phyloP scores from a whole-genome alignment of 2,113 vertebrate species.

The Myrmecophaga tridactyla region DNA sequence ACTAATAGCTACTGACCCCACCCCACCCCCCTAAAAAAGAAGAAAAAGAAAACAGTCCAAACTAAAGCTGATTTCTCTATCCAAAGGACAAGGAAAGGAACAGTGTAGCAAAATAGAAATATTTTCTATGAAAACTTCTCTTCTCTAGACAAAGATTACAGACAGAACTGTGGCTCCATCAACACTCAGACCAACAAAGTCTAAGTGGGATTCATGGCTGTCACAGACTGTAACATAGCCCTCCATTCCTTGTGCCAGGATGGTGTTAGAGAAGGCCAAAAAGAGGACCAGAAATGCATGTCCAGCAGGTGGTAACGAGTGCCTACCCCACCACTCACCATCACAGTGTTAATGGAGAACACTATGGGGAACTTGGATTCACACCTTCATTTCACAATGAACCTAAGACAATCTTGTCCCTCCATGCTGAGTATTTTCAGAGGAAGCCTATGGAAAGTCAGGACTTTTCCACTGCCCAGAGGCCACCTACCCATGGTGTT shows the following conservation, averaged over 20 bases:
- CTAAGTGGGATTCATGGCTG: neutral
- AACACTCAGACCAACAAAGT: neutral
- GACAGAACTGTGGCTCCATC: neutral
- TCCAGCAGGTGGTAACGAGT: rapidly evolving
- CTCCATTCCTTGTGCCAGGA: rapidly evolving
- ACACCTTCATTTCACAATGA: neutral
- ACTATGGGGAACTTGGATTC: neutral
- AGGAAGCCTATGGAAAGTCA: neutral
- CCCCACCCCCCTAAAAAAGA: too few relatives aligned
- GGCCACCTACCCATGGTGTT: neutral
- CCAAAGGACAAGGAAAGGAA: neutral
- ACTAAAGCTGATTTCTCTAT: rapidly evolving
- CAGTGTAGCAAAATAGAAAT: neutral
- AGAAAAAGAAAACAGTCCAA: neutral
- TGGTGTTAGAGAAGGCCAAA: neutral
- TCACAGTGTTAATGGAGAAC: neutral
- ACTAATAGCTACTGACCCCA: rapidly evolving
- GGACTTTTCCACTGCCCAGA: neutral
- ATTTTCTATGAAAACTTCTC: neutral
- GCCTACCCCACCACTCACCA: rapidly evolving
- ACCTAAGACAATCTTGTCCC: neutral
- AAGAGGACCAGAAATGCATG: rapidly evolving
- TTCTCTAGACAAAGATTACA: neutral
- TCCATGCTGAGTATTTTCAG: neutral
- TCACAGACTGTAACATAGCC: neutral